Evolutionary conservation across 2,113 vertebrate genomes (phyloP).

Genomic region (Daphoenositta chrysoptera): DNA sequence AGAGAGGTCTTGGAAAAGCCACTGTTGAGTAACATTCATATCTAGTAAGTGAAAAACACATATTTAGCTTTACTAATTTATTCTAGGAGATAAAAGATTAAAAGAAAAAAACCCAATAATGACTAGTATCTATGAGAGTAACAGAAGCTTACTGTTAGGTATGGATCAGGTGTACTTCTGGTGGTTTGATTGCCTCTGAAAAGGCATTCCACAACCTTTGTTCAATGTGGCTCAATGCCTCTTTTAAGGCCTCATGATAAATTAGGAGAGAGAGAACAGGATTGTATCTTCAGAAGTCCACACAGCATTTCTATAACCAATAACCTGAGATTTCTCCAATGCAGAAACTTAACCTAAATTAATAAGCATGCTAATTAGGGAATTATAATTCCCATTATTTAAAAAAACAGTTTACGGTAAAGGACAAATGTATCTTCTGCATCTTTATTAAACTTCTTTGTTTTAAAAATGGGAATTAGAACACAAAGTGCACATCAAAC

Average conservation of each 20-base stretch:
- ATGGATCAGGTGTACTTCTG: background rate
- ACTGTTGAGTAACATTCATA: background rate
- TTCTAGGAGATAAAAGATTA: background rate
- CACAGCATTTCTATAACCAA: background rate
- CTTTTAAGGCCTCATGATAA: background rate
- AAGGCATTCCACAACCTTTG: background rate
- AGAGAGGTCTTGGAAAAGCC: background rate
- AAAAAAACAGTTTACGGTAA: background rate
- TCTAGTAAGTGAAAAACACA: background rate
- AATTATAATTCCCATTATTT: background rate
- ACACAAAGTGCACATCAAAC: background rate
- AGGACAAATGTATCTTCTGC: background rate
- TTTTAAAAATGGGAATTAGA: background rate
- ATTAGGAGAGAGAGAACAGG: background rate
- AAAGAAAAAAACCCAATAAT: background rate
- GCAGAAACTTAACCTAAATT: background rate
- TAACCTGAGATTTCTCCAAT: background rate
- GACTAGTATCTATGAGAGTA: background rate
- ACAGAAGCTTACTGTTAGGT: background rate
- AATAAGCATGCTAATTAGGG: background rate
- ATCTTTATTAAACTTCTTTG: background rate
- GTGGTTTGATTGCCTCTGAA: background rate
- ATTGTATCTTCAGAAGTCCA: background rate
- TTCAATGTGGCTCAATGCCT: background rate
- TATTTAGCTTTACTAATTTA: background rate